Conservation (phyloP, 2,888 invertebrate genomes). For the Hydriomena furcata region DNA sequence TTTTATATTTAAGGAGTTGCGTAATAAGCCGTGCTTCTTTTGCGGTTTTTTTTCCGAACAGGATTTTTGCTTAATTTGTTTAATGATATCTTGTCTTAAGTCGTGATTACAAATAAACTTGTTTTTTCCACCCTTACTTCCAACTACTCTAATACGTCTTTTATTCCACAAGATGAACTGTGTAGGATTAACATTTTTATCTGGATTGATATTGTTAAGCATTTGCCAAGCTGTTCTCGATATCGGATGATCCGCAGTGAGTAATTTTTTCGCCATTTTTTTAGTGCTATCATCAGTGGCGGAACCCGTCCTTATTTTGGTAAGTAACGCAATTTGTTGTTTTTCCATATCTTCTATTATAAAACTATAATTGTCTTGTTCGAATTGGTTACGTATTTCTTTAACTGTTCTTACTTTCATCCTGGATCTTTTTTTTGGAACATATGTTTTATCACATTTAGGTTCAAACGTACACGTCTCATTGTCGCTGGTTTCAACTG, state of each 20-base stretch:
- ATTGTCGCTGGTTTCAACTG: constrained; percentile 33
- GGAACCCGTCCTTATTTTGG: constrained; percentile 63
- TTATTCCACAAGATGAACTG: constrained; percentile 70
- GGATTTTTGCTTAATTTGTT: constrained; percentile 9
- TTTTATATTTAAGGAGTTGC: constrained; percentile 61
- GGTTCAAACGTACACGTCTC: constrained; percentile 55
- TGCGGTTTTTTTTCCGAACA: constrained; percentile 19
- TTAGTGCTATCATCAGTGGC: constrained; percentile 60
- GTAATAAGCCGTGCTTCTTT: constrained; percentile 44
- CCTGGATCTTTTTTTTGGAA: constrained; percentile 61
- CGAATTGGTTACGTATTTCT: constrained; percentile 62
- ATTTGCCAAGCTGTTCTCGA: constrained; percentile 72
- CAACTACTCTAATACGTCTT: constrained; percentile 61
- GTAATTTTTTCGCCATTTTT: constrained; percentile 55
- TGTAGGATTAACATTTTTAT: constrained; percentile 47
- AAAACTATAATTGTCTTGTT: constrained; percentile 58
- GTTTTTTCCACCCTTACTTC: constrained; percentile 65
- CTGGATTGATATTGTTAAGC: constrained; percentile 69
- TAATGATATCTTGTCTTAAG: constrained; percentile 39
- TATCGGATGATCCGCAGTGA: constrained; percentile 58
- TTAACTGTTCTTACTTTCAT: constrained; percentile 69
- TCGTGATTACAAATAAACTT: constrained; percentile 61
- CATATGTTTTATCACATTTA: constrained; percentile 58
- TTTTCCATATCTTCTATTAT: constrained; percentile 59
- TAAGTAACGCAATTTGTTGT: constrained; percentile 59